Evolutionary conservation across 2,888 invertebrate species (phyloP).

Genomic region (Chelonus formosanus): DNA sequence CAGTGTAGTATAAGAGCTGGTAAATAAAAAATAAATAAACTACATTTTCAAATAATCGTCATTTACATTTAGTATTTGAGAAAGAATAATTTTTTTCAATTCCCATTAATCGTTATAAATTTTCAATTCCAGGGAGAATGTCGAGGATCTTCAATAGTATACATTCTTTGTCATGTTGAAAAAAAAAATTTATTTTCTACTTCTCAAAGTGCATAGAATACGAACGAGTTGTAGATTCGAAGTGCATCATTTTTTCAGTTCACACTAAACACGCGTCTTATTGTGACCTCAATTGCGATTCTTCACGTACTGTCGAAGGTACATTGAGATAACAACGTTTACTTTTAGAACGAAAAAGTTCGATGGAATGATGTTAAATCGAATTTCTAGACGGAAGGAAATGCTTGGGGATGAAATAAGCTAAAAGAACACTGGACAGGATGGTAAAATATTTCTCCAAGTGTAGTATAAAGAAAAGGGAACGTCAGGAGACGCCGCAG

Average conservation of each 20-base stretch:
- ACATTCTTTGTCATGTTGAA: too few relatives aligned
- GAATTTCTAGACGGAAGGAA: constrained; percentile 30
- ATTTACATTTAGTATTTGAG: too few relatives aligned
- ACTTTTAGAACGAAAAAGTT: constrained; percentile 35
- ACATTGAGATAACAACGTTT: constrained; percentile 35
- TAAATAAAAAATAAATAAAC: too few relatives aligned
- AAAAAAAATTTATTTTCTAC: too few relatives aligned
- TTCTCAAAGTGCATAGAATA: too few relatives aligned
- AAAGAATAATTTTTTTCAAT: too few relatives aligned
- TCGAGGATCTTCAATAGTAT: too few relatives aligned
- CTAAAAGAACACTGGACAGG: constrained; percentile 25
- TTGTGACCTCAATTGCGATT: constrained; percentile 22
- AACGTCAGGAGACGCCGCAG: constrained; percentile 32
- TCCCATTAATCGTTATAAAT: too few relatives aligned
- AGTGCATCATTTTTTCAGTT: background rate
- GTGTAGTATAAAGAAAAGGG: constrained; percentile 28
- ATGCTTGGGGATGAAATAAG: constrained; percentile 26
- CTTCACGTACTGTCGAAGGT: constrained; percentile 26
- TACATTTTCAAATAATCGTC: too few relatives aligned
- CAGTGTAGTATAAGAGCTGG: too few relatives aligned
- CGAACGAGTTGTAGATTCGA: background rate
- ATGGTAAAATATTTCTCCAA: constrained; percentile 27
- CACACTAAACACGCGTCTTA: constrained; percentile 21
- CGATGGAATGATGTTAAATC: constrained; percentile 35
- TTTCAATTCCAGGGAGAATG: too few relatives aligned